Evolutionary conservation across 2,113 vertebrate species (phyloP), one percentile per base, ranked within the genome.

Genomic region (Sceloporus undulatus): DNA sequence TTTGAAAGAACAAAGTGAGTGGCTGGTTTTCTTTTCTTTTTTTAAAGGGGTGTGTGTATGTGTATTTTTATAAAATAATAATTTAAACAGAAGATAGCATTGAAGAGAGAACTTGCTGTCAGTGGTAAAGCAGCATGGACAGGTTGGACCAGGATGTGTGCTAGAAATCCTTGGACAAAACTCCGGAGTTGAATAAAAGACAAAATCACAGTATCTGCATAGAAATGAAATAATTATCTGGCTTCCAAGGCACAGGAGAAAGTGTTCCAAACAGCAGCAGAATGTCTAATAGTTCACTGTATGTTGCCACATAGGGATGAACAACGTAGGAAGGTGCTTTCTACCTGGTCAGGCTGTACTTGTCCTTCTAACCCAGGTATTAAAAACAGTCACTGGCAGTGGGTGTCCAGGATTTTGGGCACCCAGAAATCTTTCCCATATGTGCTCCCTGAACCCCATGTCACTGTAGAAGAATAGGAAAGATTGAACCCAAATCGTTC

Each of bases 191-290:
- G 90, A 82, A 82, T 79, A 87, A 70, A 87, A 70, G 73, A 38
- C 84, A 84, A 83, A 1, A 82, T 82, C 85, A 7, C 52, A 79
- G 70, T 84, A 84, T 38, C 65, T 87, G 85, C 19, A 76, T 85
- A 71, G 93, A 90, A 77, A 91, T n/a, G 56, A 92, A 86, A 79
- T 62, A 86, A 70, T 84, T 86, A 52, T 90, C 68, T 93, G 82
- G 48, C 62, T 56, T 82, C 87, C 84, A 83, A 87, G 86, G 52
- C 6, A 3, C 18, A 75, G 87, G 75, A 94, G 85, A 25, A 83
- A 29, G 54, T 81, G 65, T 86, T 82, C 76, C 86, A 87, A 94
- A 38, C 56, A 91, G 77, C 21, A 83, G 29, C 21, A 90, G 92
- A 85, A 48, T 52, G 66, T 52, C 19, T 40, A 25, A 5, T 52